Percentiles rank a stretch among this genome's conserved stretches.
Evolutionary conservation across 2,797 vertebrate genomes (phyloP).

Genomic region (Benthosema pterotum): DNA sequence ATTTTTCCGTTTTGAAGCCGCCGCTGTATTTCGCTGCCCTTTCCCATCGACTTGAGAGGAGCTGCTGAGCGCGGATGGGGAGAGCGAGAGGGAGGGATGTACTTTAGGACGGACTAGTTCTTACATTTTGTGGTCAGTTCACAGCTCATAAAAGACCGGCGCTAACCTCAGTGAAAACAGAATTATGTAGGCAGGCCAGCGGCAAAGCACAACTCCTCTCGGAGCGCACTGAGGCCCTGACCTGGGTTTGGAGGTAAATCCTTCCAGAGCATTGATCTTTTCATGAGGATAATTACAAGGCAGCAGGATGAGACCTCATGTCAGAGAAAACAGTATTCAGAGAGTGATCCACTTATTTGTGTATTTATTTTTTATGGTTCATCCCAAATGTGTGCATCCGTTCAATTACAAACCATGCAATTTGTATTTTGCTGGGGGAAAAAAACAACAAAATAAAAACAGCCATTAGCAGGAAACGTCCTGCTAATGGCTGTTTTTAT

Average conservation of each 20-base stretch:
- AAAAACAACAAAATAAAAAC: too few species aligned
- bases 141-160: conserved; percentile 80
- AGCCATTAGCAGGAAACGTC: too few species aligned
- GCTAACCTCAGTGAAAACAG: conserved; percentile 71
- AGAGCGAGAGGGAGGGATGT: conserved; percentile 65
- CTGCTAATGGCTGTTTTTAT: too few species aligned
- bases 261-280: conserved; percentile 70
- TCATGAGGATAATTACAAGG: conserved; percentile 68
- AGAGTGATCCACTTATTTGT: conserved; percentile 53
- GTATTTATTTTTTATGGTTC: too few species aligned
- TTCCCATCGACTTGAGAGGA: conserved; percentile 80
- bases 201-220: conserved; percentile 55
- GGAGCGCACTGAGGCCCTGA: conserved; percentile 68
- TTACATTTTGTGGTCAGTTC: conserved; percentile 83
- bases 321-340: conserved; percentile 54
- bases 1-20: conserved; percentile 85
- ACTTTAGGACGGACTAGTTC: conserved; percentile 70
- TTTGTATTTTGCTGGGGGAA: too few species aligned
- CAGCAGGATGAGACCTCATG: conserved; percentile 60
- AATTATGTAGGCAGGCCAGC: conserved; percentile 71
- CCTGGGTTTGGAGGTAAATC: conserved; percentile 59
- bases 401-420: too few species aligned
- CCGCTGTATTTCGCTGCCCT: conserved; percentile 76
- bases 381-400: too few species aligned
- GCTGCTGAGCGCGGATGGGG: conserved; percentile 67